phyloP scores from a whole-genome alignment of 2,113 vertebrate genomes.

The Upupa epops region DNA sequence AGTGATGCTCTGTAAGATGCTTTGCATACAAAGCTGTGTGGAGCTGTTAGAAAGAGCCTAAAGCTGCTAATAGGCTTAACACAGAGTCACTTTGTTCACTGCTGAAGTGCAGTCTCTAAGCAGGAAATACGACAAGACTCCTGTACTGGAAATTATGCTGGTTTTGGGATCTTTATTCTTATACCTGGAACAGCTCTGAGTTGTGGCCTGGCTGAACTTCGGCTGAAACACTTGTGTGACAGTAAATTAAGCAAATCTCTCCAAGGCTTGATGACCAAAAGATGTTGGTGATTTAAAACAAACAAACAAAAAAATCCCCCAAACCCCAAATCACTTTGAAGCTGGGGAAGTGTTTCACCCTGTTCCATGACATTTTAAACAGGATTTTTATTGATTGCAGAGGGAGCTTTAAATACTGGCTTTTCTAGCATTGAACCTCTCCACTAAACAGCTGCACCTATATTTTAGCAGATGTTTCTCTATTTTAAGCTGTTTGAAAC shows the following conservation, averaged over 20 bases:
- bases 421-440: neutral
- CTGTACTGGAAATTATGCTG: neutral
- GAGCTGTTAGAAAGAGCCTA: neutral
- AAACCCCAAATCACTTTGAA: slow-evolving; percentile 29
- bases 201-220: neutral
- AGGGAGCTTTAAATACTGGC: neutral
- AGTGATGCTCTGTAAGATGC: neutral
- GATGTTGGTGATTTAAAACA: neutral
- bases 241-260: neutral
- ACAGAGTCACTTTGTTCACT: neutral
- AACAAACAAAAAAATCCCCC: neutral
- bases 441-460: slow-evolving; percentile 25
- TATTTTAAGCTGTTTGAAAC: slow-evolving; percentile 14
- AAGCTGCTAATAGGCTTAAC: neutral
- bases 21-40: neutral
- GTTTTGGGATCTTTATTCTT: neutral
- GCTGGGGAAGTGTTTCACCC: neutral
- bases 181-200: neutral
- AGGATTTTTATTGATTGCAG: slow-evolving; percentile 14
- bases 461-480: slow-evolving; percentile 37
- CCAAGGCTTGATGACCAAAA: slow-evolving; percentile 21
- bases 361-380: neutral
- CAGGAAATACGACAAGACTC: neutral
- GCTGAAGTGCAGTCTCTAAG: neutral
- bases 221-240: neutral